phyloP scores from a whole-genome alignment of 2,113 vertebrate genomes.

The Indicator indicator region DNA sequence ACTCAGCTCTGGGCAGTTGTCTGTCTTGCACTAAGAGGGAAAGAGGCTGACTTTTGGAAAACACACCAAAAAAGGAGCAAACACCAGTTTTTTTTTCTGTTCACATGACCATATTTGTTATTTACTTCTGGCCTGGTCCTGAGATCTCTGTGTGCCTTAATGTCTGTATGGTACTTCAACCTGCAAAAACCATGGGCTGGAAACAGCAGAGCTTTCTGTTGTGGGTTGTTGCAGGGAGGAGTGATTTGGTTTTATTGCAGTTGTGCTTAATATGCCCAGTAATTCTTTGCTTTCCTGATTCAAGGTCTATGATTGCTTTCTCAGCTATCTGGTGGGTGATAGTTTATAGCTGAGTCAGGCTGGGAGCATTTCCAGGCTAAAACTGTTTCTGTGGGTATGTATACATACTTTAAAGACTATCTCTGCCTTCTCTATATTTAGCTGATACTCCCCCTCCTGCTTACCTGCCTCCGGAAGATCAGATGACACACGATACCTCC shows the following conservation, averaged over 20 bases:
- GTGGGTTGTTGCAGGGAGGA: neutral
- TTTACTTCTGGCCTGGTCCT: neutral
- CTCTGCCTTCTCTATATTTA: constrained; percentile 48
- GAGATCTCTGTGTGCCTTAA: neutral
- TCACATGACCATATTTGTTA: too few species aligned
- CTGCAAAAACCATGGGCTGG: neutral
- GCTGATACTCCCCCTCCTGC: constrained; percentile 96
- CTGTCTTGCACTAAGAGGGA: neutral
- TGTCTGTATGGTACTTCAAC: neutral
- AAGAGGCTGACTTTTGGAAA: neutral
- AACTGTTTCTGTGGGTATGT: neutral
- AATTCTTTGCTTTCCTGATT: constrained; percentile 30
- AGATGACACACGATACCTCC: constrained; percentile 93
- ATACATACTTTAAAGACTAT: neutral
- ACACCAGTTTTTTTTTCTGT: neutral
- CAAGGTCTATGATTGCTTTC: neutral
- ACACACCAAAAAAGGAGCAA: neutral
- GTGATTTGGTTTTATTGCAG: neutral
- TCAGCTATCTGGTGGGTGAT: constrained; percentile 37
- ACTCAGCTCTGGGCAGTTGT: neutral
- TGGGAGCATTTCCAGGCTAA: constrained; percentile 24
- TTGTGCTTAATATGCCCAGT: neutral
- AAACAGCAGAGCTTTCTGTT: neutral
- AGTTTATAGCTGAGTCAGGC: constrained; percentile 32
- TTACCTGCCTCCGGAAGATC: constrained; percentile 96